Base-by-base conservation (phyloP, 2,797 vertebrate genomes). In the Hozukius guyotensis region DNA sequence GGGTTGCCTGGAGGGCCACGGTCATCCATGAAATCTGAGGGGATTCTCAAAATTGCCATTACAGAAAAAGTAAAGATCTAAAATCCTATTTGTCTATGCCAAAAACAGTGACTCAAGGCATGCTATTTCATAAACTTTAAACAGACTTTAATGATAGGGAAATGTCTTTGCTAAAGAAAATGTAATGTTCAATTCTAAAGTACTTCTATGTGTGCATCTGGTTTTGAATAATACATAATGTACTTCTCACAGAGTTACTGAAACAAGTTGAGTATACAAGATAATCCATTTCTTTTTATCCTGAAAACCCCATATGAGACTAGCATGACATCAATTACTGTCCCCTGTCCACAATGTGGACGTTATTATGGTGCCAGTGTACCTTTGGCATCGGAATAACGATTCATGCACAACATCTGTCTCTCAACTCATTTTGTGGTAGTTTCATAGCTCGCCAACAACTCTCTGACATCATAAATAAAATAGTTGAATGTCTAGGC, bases 401-500 rank as follows among this genome's bases (percentile, higher is more conserved):
- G 4, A 61, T 24, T 68, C 3, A 20, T 60, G 57, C 24, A 60
- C 18, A 80, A 65, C 38, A 80, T 67, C 73, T 72, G 56, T 46
- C 22, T 46, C 6, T 69, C 6, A 31, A 3, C 22, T 55, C 29
- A 4, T 70, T 68, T 63, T 60, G 24, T 16, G 10, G 53, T 42
- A 31, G 46, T 56, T 71, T 86, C 53, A 63, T 38, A 36, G 67
- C 72, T 71, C 2, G 0, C 76, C 36, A 46, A 20, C 42, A 27
- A 16, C 59, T 75, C 69, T 80, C 56, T 84, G 74, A 81, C 77
- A 67, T 82, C 57, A 59, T 83, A 67, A 83, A 80, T 82, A 75
- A 82, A 89, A 79, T 56, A 83, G 55, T n/a, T 80, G 66, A 79
- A 82, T 73, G 72, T 67, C 82, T 84, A 78, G 67, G 77, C 60